A percentile compares a stretch with the other conserved stretches of the same genome.
These are phyloP conservation scores for Eurytoma californica DNA, from an alignment of 2,888 invertebrate species.

Conservation along the genomic window DNA sequence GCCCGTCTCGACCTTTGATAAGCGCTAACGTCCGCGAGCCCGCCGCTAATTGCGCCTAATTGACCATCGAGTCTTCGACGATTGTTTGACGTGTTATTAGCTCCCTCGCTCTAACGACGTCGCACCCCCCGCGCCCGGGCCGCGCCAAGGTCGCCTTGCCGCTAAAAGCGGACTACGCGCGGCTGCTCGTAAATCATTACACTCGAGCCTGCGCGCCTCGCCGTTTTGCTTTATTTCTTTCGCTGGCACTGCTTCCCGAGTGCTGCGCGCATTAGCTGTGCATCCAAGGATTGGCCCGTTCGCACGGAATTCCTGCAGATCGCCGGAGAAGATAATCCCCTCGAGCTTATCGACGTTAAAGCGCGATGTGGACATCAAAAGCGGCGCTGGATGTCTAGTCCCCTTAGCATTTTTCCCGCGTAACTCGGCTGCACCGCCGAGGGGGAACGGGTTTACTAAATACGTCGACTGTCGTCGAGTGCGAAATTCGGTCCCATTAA, in stretches of 20 bases:
- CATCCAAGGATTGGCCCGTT: too few relatives aligned
- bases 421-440: neutral
- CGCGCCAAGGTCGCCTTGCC: conserved; percentile 4
- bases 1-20: conserved; percentile 18
- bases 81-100: conserved; percentile 42
- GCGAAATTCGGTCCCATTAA: conserved; percentile 41
- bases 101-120: neutral
- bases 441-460: conserved; percentile 36
- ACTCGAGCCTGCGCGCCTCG: neutral
- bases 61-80: conserved; percentile 30
- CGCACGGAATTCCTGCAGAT: neutral
- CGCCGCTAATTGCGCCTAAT: conserved; percentile 43
- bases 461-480: conserved; percentile 38
- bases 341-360: neutral
- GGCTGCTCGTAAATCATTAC: neutral
- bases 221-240: neutral
- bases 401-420: neutral
- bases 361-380: neutral
- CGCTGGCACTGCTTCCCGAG: neutral
- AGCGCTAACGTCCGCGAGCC: conserved; percentile 16
- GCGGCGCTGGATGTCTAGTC: too few relatives aligned
- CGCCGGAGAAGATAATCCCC: neutral
- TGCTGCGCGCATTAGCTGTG: too few relatives aligned
- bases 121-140: neutral
- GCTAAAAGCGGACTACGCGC: neutral